Base-by-base conservation (phyloP, 92 coral and sea anemone species). In the Parazoanthus swiftii region DNA sequence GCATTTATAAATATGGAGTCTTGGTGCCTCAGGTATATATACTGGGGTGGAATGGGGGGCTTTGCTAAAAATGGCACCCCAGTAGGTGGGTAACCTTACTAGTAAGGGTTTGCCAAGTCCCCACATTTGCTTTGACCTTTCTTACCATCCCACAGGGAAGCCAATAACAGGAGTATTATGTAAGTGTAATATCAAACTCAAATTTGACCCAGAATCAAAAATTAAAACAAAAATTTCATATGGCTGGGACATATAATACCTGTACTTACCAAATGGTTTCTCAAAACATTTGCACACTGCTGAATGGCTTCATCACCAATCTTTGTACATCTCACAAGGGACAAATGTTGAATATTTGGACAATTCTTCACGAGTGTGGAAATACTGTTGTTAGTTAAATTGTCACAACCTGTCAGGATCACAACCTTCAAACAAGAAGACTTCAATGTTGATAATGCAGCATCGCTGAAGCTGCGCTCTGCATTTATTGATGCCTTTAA, bases 331-430 rank as follows among this genome's bases (percentile, higher is more conserved):
- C 95, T 85, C 26, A 68, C 89, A 67, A 94, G 90, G 74, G 91
- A 90, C 13, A 94, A 48, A 76, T 93, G 93, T 66, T 89, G 81
- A 63, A 93, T 88, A 51, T 90, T 90, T n/a, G 94, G 93, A 74
- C 98, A 94, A 86, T 94, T 94, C 85, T 90, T 93, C 43, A 90
- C 94, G 79, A 94, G 77, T 23, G 89, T 88, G 39, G 79, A 74
- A 66, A 94, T 77, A 26, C 93, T 91, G 74, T 44, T 86, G 76
- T 82, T 90, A 46, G 94, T 91, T 44, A 93, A 68, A 21, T 82
- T 89, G 43, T 93, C 98, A 46, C 93, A 88, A 21, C 88, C 91
- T 70, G 88, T 81, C 15, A 94, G 88, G 23, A 85, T 89, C 37
- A 91, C 90, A 51, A 92, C 90, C 36, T 78, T 38, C 67, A 94